Evolutionary conservation across 2,113 vertebrate genomes (phyloP).

Genomic region (Mugil cephalus): DNA sequence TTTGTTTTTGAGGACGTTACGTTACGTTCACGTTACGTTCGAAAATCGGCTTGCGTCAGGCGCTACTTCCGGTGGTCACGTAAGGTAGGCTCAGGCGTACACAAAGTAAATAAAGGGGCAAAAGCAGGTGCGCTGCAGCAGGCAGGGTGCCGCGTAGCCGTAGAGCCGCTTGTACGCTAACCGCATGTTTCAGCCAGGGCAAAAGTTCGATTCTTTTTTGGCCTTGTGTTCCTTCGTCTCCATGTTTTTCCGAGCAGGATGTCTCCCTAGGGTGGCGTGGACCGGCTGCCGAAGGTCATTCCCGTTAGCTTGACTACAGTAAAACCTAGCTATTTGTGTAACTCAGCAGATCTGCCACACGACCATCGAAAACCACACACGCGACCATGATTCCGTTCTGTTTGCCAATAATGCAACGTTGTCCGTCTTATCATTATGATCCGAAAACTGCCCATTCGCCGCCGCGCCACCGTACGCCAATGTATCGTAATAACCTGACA

Average conservation of each 20-base stretch:
- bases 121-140: not conserved
- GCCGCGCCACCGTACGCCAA: not conserved
- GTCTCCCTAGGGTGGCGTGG: slow-evolving; percentile 55
- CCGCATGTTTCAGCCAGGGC: slow-evolving; percentile 51
- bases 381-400: no score
- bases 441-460: not conserved
- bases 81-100: slow-evolving; percentile 51
- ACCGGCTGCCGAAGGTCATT: slow-evolving; percentile 78
- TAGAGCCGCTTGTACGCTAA: not conserved
- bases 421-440: not conserved
- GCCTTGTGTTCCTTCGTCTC: slow-evolving; percentile 35
- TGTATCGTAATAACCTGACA: not conserved
- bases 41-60: slow-evolving; percentile 12
- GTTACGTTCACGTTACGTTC: not conserved
- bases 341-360: not conserved
- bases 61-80: slow-evolving; percentile 60
- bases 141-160: not conserved
- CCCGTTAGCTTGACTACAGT: slow-evolving; percentile 15
- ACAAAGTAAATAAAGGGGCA: not conserved
- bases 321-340: not conserved
- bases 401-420: not conserved
- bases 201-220: not conserved
- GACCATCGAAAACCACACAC: not conserved
- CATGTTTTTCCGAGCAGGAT: slow-evolving; percentile 70
- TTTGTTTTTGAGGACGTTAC: not conserved